Evolutionary conservation across 2,888 invertebrate genomes (phyloP), one percentile per base, ranked within the genome.

Genomic region (Pandemis cinnamomeana): DNA sequence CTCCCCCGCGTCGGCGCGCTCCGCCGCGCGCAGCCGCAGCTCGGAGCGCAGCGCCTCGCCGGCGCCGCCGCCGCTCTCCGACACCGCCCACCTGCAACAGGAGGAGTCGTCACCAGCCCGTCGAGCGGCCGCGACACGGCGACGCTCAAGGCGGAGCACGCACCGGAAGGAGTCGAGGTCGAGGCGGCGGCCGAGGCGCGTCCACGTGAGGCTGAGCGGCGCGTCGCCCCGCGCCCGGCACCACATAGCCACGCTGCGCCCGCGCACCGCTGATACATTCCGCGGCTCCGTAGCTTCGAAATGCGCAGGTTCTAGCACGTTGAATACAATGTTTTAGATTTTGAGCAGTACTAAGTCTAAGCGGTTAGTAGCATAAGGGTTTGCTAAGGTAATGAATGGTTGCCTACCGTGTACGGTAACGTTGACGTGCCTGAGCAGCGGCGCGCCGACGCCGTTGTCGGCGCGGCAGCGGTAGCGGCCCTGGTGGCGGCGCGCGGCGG

Each of bases 391-490:
- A 36, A 11, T 46, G 41, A 7, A 8, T 8, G 42, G 7, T 8
- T 72, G 82, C 93, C 90, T 89, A 97, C 97, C 97, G 85, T 97
- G 97, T 20, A 97, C 96, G 79, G 96, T 96, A 67, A 97, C 95
- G 84, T 96, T 96, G 82, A 98, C 95, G 76, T 96, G 96, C 93
- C 98, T 98, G 82, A 96, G 95, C 7, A 98, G 95, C 7, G 97
- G 97, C 41, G 96, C 95, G 0, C 98, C 98, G 77, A 98, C 97
- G 68, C 96, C 96, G 88, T 98, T 98, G 82, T 96, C 96, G 2
- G 97, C 97, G 77, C 96, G 95, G 86, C 98, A 98, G 82, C 98
- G 95, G 90, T 98, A 98, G 84, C 95, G 95, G 7, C 98, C 98
- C 85, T 96, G 96, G 81, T 96, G 96, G 77, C 95, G 94, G 51